These are phyloP conservation scores for Tethea ocularis DNA, from an alignment of 2,888 invertebrate species.

Conservation along the genomic window DNA sequence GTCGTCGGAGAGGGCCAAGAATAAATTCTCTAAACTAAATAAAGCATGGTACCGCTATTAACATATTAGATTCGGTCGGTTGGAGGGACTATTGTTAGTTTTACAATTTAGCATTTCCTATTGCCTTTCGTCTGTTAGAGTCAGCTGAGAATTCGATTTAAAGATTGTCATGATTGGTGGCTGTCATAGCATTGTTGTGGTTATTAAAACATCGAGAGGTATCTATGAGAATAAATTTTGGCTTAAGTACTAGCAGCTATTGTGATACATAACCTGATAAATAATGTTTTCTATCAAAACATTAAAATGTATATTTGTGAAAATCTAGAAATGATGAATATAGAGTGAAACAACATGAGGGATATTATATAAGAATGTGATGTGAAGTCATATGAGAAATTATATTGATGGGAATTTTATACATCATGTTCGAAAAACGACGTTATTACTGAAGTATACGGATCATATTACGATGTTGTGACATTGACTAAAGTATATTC, in stretches of 20 bases:
- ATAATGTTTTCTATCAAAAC: neutral
- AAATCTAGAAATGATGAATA: conserved; percentile 5
- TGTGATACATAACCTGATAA: neutral
- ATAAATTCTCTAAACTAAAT: conserved; percentile 49
- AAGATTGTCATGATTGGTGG: neutral
- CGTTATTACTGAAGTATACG: conserved; percentile 11
- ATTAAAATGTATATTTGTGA: conserved; percentile 4
- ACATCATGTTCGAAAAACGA: neutral
- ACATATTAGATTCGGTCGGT: conserved; percentile 50
- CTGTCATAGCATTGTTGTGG: neutral
- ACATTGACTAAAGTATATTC: conserved; percentile 21
- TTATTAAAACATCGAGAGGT: neutral
- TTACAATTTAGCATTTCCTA: conserved; percentile 16
- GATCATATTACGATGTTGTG: conserved; percentile 16
- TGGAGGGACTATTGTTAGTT: conserved; percentile 27
- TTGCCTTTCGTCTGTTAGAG: neutral
- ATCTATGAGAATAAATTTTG: neutral
- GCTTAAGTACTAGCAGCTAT: neutral
- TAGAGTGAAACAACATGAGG: conserved; percentile 7
- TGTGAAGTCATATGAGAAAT: conserved; percentile 10
- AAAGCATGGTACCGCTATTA: conserved; percentile 36
- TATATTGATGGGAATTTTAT: conserved; percentile 7
- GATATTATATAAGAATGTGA: conserved; percentile 10
- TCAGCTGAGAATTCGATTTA: neutral
- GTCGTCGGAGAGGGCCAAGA: conserved; percentile 36